These are phyloP conservation scores for Atrina japonica DNA, from an alignment of 2,888 invertebrate genomes.

Conservation along the genomic window DNA sequence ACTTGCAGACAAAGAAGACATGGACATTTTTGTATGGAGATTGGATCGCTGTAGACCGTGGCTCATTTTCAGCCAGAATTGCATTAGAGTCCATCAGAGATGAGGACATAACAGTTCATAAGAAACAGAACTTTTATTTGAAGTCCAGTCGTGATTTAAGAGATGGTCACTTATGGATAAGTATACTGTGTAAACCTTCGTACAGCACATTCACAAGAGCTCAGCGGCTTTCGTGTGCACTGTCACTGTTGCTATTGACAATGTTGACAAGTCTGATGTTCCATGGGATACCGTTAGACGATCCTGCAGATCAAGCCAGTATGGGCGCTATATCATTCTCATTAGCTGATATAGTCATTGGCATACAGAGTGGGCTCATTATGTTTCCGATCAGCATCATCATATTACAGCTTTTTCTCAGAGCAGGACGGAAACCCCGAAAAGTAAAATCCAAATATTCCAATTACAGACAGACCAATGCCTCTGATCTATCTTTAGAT, in stretches of 20 bases:
- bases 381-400: slow-evolving; percentile 69
- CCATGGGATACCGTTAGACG: slow-evolving; percentile 68
- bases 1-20: slow-evolving; percentile 59
- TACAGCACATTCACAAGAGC: slow-evolving; percentile 72
- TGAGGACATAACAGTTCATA: slow-evolving; percentile 43
- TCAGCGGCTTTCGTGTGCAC: slow-evolving; percentile 75
- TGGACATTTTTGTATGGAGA: slow-evolving; percentile 72
- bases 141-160: slow-evolving; percentile 64
- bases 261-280: slow-evolving; percentile 78
- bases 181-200: slow-evolving; percentile 74
- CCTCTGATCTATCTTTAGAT: too few species aligned
- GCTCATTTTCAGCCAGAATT: slow-evolving; percentile 48
- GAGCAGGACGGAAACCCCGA: slow-evolving; percentile 39
- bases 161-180: slow-evolving; percentile 77
- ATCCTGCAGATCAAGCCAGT: slow-evolving; percentile 61
- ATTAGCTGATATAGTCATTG: slow-evolving; percentile 62
- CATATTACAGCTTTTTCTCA: slow-evolving; percentile 65
- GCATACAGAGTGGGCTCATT: slow-evolving; percentile 66
- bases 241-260: slow-evolving; percentile 69
- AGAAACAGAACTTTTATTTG: slow-evolving; percentile 56
- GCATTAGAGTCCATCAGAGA: slow-evolving; percentile 52
- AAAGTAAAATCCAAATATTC: too few species aligned
- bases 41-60: slow-evolving; percentile 69
- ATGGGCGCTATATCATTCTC: slow-evolving; percentile 52
- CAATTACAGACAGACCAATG: too few species aligned